These are phyloP conservation scores for Ascaphus truei DNA, from an alignment of 2,113 vertebrate genomes.

Conservation along the genomic window DNA sequence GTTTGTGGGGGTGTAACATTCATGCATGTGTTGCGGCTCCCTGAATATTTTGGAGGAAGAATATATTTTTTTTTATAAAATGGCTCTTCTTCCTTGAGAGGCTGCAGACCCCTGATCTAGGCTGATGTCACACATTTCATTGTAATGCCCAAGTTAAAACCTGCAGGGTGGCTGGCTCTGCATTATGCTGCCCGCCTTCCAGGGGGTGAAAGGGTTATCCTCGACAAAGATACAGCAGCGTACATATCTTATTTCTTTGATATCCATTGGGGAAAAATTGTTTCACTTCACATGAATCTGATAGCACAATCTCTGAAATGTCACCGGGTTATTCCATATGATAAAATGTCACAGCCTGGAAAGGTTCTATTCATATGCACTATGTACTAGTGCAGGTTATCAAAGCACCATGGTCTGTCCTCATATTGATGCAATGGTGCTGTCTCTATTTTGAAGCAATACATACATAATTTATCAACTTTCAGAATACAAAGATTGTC, in stretches of 20 bases:
- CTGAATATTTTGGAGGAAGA: no score
- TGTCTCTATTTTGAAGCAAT: not conserved
- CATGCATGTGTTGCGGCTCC: no score
- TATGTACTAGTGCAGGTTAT: not conserved
- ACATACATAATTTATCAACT: slow-evolving; percentile 26
- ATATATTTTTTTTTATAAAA: no score
- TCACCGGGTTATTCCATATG: slow-evolving; percentile 20
- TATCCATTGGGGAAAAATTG: slow-evolving; percentile 13
- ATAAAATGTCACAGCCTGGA: slow-evolving; percentile 31
- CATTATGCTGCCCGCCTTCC: not conserved
- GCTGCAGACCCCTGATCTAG: no score
- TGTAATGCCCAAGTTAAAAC: no score
- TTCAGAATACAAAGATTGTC: not conserved
- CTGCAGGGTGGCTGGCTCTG: no score
- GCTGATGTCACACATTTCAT: no score
- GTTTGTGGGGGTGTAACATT: no score
- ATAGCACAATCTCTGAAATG: slow-evolving; percentile 26
- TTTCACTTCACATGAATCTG: slow-evolving; percentile 13
- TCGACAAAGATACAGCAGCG: not conserved
- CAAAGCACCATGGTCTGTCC: not conserved
- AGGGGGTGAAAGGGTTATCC: not conserved
- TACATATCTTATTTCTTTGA: slow-evolving; percentile 15
- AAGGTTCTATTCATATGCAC: slow-evolving; percentile 18
- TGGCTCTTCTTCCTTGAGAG: no score
- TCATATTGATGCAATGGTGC: slow-evolving; percentile 5